Percentiles rank a stretch among this genome's conserved stretches.
Evolutionary conservation across 2,113 vertebrate species (phyloP).

Genomic region (Microtus ochrogaster): DNA sequence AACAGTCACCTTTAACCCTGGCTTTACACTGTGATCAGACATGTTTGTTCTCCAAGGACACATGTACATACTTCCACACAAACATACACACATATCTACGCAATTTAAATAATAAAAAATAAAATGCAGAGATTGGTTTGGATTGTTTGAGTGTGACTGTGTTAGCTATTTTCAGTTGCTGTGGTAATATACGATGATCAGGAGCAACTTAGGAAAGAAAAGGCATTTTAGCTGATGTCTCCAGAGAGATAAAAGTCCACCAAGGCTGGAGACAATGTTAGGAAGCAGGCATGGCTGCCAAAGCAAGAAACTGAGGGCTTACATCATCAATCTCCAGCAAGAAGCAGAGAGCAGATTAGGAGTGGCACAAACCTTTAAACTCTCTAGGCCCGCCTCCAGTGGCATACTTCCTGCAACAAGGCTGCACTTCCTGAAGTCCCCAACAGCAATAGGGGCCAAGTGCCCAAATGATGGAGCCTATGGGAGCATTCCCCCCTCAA

Average conservation of each 20-base stretch:
- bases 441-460: background rate
- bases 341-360: background rate
- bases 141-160: background rate
- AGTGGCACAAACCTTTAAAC: background rate
- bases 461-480: background rate
- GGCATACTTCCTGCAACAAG: background rate
- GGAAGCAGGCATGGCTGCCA: background rate
- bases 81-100: background rate
- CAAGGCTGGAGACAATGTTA: background rate
- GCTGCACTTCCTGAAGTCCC: background rate
- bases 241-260: background rate
- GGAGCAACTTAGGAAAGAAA: background rate
- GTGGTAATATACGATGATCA: background rate
- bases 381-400: background rate
- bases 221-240: background rate
- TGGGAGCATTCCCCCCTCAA: background rate
- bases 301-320: background rate
- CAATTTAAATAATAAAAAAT: background rate
- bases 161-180: background rate
- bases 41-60: background rate
- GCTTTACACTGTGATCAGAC: background rate
- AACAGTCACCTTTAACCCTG: background rate
- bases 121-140: background rate
- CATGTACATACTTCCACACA: background rate
- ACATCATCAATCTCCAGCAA: background rate